Conservation (phyloP, 1,140 invertebrate genomes). For the Doryteuthis pealeii region DNA sequence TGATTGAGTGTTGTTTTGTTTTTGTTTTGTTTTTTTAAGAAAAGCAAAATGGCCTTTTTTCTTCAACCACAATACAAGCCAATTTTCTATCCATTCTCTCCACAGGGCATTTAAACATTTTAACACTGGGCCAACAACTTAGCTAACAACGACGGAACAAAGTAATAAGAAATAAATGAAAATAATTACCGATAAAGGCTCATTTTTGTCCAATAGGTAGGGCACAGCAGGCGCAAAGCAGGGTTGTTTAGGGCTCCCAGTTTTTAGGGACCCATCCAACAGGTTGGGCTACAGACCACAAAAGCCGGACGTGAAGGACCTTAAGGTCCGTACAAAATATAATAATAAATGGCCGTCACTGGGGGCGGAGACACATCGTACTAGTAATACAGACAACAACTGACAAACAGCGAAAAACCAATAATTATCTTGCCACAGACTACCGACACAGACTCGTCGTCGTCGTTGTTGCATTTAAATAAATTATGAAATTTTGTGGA, state of each 20-base stretch:
- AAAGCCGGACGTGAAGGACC: background rate
- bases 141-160: too few species aligned
- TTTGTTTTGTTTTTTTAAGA: background rate
- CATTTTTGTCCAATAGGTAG: background rate
- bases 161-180: background rate
- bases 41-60: background rate
- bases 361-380: background rate
- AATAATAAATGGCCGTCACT: background rate
- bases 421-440: conserved; percentile 2
- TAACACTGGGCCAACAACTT: background rate
- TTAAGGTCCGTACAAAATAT: conserved; percentile 1
- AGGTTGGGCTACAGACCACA: background rate
- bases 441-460: background rate
- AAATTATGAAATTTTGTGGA: conserved; percentile 8
- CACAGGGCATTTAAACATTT: background rate
- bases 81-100: background rate
- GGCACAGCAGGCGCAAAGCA: background rate
- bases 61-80: too few species aligned
- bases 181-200: conserved; percentile 10
- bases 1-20: too few species aligned
- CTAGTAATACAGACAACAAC: background rate
- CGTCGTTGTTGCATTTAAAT: background rate
- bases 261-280: background rate
- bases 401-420: background rate
- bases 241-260: background rate